Evolutionary conservation across 2,888 invertebrate genomes (phyloP).

Genomic region (Drosophila affinis): DNA sequence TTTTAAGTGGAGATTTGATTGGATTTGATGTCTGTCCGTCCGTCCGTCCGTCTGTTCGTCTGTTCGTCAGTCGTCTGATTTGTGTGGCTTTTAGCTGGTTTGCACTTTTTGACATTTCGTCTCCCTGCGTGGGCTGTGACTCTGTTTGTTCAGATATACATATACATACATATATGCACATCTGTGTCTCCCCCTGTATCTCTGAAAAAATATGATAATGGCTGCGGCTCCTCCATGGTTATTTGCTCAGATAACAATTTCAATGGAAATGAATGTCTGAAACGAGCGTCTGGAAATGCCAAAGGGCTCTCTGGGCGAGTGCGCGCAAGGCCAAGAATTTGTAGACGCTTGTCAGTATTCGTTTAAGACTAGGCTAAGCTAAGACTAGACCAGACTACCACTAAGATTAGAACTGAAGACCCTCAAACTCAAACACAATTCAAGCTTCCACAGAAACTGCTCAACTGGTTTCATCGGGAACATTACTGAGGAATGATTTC

Average conservation of each 20-base stretch:
- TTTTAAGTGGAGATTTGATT: slow-evolving; percentile 57
- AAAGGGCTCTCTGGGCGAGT: slow-evolving; percentile 30
- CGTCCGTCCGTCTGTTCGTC: slow-evolving; percentile 16
- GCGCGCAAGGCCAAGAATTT: background rate
- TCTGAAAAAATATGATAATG: slow-evolving; percentile 58
- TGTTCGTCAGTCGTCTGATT: slow-evolving; percentile 3
- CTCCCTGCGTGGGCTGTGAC: slow-evolving; percentile 34
- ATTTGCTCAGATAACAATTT: slow-evolving; percentile 12
- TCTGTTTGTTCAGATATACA: slow-evolving; percentile 35
- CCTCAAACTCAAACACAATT: too few relatives aligned
- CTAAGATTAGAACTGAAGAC: background rate
- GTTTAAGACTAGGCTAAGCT: background rate
- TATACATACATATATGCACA: too few relatives aligned
- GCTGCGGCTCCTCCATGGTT: slow-evolving; percentile 9
- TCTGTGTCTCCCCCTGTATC: slow-evolving; percentile 1
- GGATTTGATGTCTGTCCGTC: slow-evolving; percentile 37
- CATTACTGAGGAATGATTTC: background rate
- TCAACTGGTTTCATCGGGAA: background rate
- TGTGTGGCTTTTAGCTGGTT: slow-evolving; percentile 25
- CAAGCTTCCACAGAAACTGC: too few relatives aligned
- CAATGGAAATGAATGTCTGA: slow-evolving; percentile 14
- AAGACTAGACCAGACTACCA: background rate
- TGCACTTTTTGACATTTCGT: slow-evolving; percentile 66
- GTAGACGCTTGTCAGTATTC: background rate
- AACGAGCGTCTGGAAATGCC: slow-evolving; percentile 17